Percentiles rank a stretch among this genome's conserved stretches.
Conservation (phyloP, 2,888 invertebrate genomes). For the Morpho helenor region DNA sequence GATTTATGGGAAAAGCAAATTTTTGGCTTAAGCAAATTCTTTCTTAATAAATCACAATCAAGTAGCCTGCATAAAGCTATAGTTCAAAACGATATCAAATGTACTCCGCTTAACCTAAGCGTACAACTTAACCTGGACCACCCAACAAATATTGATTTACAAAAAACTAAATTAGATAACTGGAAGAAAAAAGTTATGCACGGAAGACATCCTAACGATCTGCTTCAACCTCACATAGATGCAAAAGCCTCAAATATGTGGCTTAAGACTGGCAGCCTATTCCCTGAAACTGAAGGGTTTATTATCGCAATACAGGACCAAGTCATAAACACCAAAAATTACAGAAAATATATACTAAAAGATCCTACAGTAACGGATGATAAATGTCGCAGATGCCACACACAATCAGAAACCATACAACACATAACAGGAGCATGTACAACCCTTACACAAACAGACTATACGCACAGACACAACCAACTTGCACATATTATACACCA, state of each 20-base stretch:
- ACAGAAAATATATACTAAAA: conserved; percentile 21
- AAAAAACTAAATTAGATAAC: conserved; percentile 3
- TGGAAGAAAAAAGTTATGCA: conserved; percentile 10
- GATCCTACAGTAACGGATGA: conserved; percentile 13
- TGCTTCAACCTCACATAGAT: conserved; percentile 6
- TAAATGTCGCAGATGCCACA: conserved; percentile 19
- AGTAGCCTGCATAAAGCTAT: conserved; percentile 13
- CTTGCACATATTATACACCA: conserved; percentile 7
- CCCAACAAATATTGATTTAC: neutral
- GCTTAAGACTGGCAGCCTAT: conserved; percentile 19
- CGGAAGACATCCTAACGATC: conserved; percentile 13
- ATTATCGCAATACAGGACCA: conserved; percentile 37
- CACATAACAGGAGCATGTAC: conserved; percentile 23
- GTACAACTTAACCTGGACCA: neutral
- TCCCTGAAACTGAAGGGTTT: conserved; percentile 28
- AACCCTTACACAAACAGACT: conserved; percentile 20
- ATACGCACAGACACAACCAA: conserved; percentile 10
- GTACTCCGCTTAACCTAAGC: conserved; percentile 13
- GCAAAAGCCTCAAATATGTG: conserved; percentile 9
- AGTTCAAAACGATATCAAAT: conserved; percentile 7
- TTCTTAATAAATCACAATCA: conserved; percentile 3
- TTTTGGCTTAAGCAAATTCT: conserved; percentile 2
- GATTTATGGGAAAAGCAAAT: conserved; percentile 15
- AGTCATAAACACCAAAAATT: conserved; percentile 33
- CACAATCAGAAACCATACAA: conserved; percentile 16